These are phyloP conservation scores for Paraescarpia echinospica DNA, from an alignment of 1,140 invertebrate species.

Conservation along the genomic window DNA sequence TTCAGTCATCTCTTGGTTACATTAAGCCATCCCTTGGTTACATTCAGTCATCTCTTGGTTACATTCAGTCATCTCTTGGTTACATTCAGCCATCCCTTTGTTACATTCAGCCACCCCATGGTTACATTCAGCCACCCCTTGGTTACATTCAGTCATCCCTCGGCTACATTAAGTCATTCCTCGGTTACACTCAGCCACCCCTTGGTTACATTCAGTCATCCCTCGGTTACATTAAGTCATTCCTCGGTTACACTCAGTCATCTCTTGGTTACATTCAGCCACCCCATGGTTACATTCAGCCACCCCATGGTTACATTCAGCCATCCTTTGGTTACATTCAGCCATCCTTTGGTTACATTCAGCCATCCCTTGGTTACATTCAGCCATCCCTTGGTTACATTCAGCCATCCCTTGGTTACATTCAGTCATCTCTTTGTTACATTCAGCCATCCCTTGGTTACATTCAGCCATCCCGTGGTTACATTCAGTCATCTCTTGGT, in stretches of 20 bases:
- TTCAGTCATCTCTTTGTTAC: too few relatives aligned
- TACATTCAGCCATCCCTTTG: neutral
- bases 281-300: too few relatives aligned
- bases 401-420: neutral
- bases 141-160: too few relatives aligned
- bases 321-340: too few relatives aligned
- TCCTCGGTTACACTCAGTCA: too few relatives aligned
- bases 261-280: neutral
- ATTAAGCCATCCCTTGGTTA: neutral
- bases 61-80: neutral
- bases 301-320: neutral
- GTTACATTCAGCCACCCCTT: neutral
- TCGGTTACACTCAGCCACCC: too few relatives aligned
- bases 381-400: neutral
- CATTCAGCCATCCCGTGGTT: neutral
- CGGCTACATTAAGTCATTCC: too few relatives aligned
- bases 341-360: neutral
- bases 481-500: neutral
- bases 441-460: too few relatives aligned
- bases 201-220: neutral
- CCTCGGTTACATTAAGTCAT: neutral
- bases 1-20: too few relatives aligned
- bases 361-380: too few relatives aligned
- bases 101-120: neutral
- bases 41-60: neutral